A percentile compares a stretch with the other conserved stretches of the same genome.
phyloP scores from a whole-genome alignment of 64 coral and sea anemone species.

The Platygyra sinensis region DNA sequence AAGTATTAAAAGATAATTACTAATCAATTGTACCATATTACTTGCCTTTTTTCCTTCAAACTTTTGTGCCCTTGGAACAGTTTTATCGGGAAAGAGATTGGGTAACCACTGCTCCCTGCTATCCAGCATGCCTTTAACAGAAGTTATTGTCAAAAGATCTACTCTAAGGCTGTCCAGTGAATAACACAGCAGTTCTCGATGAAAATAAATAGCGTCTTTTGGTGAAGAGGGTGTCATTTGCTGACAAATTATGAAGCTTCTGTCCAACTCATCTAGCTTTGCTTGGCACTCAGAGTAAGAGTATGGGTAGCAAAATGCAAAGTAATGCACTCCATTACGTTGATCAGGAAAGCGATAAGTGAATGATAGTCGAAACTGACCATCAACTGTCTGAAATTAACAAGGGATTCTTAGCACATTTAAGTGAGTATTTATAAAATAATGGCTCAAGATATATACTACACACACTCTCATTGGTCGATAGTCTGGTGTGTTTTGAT shows the following conservation, averaged over 20 bases:
- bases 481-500: no score
- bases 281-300: slow-evolving; percentile 91
- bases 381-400: slow-evolving; percentile 84
- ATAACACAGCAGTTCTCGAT: slow-evolving; percentile 88
- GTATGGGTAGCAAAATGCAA: slow-evolving; percentile 96
- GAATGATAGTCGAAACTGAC: slow-evolving; percentile 90
- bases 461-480: no score
- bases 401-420: neutral
- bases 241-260: slow-evolving; percentile 44
- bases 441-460: no score
- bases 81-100: slow-evolving; percentile 80
- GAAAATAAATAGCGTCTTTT: slow-evolving; percentile 75
- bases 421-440: no score
- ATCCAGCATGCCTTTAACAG: slow-evolving; percentile 78
- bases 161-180: slow-evolving; percentile 86
- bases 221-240: slow-evolving; percentile 64
- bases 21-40: neutral
- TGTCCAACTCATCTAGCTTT: slow-evolving; percentile 67
- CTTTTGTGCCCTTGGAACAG: slow-evolving; percentile 69
- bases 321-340: slow-evolving; percentile 77
- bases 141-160: slow-evolving; percentile 91
- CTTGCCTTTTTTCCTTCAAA: slow-evolving; percentile 90
- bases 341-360: slow-evolving; percentile 93
- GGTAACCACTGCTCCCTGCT: slow-evolving; percentile 58
- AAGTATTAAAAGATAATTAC: no score